Base-by-base conservation (phyloP, 2,113 vertebrate genomes). In the Mohoua ochrocephala region DNA sequence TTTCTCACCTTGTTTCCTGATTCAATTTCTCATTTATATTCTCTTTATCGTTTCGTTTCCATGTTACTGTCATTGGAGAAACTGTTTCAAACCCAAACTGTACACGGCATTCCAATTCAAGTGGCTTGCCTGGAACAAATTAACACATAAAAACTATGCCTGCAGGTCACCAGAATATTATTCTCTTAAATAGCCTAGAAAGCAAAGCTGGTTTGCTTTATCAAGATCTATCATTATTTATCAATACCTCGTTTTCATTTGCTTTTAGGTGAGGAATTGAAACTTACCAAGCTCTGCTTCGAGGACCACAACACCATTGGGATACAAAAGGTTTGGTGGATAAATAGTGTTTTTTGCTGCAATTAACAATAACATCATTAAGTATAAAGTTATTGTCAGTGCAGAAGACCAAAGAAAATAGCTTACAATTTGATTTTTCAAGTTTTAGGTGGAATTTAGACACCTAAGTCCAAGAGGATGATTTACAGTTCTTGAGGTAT, bases 261-360 rank as follows among this genome's bases (percentile, higher is more conserved):
- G 6, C 5, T 87, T 75, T 85, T 33, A 61, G 35, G 57, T 68
- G 13, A 88, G 13, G 33, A 90, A 82, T 35, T 6, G 0, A 78
- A 93, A 95, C 93, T 98, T 97, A 98, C 98, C 98, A 71, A 98
- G 93, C 70, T 98, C 98, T 63, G 82, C 98, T 95, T 98, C 98
- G 0, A 98, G 67, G 13, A 73, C 91, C 41, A 86, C 85, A 56
- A 92, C 80, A 41, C 83, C 60, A 37, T 9, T 45, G 10, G 98
- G 98, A 61, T 97, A 89, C 82, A 98, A 87, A 65, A 98, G 45
- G 20, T 95, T 92, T 78, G 98, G 98, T 39, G 95, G 95, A 56
- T 91, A 53, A 13, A 75, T 52, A 54, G 97, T 98, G 67, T 74
- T 89, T 83, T 91, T 76, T 84, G 92, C 98, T 98, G 93, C n/a